phyloP scores from a whole-genome alignment of 2,797 vertebrate species.

The Gallirallus australis region DNA sequence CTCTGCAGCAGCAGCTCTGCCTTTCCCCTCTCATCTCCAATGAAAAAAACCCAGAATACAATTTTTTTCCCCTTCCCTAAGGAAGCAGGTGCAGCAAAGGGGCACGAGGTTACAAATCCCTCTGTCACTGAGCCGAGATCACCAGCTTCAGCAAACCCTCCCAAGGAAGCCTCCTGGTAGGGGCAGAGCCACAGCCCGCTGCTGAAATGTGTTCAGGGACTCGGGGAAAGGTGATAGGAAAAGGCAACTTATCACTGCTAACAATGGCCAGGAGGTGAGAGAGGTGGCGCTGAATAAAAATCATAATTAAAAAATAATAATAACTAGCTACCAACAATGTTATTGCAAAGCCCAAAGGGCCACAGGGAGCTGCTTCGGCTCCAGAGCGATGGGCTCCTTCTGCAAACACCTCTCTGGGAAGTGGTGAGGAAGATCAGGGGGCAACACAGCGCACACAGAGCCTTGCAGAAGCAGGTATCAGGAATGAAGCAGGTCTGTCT shows the following conservation, averaged over 20 bases:
- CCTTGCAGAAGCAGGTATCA: neutral
- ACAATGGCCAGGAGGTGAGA: neutral
- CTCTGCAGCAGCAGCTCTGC: neutral
- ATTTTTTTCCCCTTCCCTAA: neutral
- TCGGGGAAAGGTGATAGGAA: neutral
- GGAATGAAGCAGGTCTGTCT: neutral
- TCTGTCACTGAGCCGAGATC: neutral
- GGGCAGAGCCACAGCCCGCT: neutral
- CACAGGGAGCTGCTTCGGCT: neutral
- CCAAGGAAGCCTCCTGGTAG: neutral
- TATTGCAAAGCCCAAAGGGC: neutral
- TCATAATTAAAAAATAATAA: too few relatives aligned
- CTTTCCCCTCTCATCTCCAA: neutral
- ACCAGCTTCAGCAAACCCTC: neutral
- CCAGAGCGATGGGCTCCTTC: fast-evolving
- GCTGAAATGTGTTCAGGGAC: neutral
- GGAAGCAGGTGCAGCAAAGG: neutral
- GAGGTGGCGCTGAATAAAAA: neutral
- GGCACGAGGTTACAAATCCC: neutral
- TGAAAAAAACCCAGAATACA: fast-evolving
- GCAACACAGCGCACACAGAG: fast-evolving
- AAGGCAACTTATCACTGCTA: neutral
- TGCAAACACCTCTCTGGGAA: neutral
- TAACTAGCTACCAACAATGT: neutral
- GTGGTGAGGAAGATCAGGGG: neutral